These are phyloP conservation scores for Myoxocephalus aenaeus DNA, from an alignment of 2,797 vertebrate species.

Conservation along the genomic window DNA sequence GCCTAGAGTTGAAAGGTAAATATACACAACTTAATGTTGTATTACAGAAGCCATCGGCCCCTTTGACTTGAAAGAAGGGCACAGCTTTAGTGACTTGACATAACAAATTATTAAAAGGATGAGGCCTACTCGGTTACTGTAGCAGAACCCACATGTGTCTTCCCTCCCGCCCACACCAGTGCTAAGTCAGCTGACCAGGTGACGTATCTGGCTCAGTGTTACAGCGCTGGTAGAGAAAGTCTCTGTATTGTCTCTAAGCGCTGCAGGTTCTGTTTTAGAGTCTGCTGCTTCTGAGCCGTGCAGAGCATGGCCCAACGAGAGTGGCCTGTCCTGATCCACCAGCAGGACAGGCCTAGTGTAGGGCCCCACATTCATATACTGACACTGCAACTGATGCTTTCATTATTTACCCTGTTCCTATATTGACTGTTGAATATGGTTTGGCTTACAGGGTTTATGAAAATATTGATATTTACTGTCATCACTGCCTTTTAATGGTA, in stretches of 20 bases:
- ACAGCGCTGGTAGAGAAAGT: constrained; percentile 74
- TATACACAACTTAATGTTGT: accelerated
- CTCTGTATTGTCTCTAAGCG: constrained; percentile 50
- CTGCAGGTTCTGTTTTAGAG: constrained; percentile 67
- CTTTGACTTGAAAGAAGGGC: background rate
- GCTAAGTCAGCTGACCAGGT: constrained; percentile 76
- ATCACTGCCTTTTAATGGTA: too few species aligned
- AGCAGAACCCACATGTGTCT: too few species aligned
- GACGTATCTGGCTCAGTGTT: constrained; percentile 65
- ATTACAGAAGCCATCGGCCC: background rate
- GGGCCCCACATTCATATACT: constrained; percentile 51
- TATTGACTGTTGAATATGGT: background rate
- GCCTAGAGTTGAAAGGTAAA: background rate
- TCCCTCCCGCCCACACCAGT: constrained; percentile 35
- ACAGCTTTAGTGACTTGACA: background rate
- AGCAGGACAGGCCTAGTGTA: constrained; percentile 61
- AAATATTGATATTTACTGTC: background rate
- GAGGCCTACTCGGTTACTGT: background rate
- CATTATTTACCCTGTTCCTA: background rate
- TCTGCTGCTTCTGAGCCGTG: constrained; percentile 35
- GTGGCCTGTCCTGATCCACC: constrained; percentile 54
- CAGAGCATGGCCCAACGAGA: constrained; percentile 63
- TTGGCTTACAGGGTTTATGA: background rate
- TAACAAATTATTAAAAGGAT: background rate
- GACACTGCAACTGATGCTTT: background rate